Percentiles rank a stretch among this genome's conserved stretches.
Evolutionary conservation across 2,797 vertebrate genomes (phyloP).

Genomic region (Sphenopsis melanotis): DNA sequence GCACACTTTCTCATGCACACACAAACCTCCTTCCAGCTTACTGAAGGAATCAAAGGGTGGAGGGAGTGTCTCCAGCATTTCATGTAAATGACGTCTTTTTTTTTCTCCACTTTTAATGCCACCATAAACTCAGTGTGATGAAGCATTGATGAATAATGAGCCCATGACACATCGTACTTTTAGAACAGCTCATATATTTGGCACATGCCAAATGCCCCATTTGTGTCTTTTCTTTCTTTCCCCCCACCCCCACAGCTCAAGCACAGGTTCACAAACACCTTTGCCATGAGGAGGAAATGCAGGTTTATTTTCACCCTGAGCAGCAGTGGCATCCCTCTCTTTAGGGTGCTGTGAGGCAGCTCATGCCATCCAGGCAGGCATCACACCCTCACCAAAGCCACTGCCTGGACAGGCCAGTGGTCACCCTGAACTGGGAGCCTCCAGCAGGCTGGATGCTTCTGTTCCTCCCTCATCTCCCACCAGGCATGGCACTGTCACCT

Average conservation of each 20-base stretch:
- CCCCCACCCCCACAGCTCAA: accelerated
- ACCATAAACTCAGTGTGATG: constrained; percentile 60
- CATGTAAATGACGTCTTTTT: constrained; percentile 59
- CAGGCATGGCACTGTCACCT: not conserved
- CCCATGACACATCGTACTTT: constrained; percentile 24
- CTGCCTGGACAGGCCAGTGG: not conserved
- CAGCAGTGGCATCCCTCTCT: not conserved
- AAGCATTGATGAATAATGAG: constrained; percentile 58
- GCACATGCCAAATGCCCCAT: not conserved
- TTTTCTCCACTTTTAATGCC: constrained; percentile 50
- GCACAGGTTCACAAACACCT: not conserved
- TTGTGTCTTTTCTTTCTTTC: not conserved
- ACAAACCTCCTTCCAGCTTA: constrained; percentile 64
- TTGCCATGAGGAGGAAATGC: not conserved
- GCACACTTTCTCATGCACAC: constrained; percentile 54
- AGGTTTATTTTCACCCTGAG: not conserved
- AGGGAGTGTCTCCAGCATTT: constrained; percentile 62
- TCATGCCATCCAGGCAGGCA: accelerated
- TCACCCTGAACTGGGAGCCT: accelerated
- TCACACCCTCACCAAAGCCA: accelerated
- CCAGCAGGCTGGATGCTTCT: not conserved
- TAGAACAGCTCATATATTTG: constrained; percentile 28
- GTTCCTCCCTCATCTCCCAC: not conserved
- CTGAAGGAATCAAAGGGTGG: constrained; percentile 60
- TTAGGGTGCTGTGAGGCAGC: not conserved